Conservation (phyloP, 2,888 invertebrate species). For the Perizoma flavofasciatum region DNA sequence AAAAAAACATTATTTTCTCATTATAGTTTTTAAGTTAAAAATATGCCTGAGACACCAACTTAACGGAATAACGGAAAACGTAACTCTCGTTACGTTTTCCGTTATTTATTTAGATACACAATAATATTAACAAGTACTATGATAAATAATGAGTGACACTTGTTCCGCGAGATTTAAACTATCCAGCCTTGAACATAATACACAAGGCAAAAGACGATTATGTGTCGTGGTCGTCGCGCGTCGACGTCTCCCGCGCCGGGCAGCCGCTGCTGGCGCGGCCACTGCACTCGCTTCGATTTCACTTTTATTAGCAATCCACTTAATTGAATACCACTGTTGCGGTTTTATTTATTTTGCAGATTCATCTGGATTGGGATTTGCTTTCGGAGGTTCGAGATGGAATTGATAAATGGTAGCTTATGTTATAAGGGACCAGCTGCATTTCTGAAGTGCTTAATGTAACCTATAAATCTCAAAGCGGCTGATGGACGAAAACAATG, state of each 20-base stretch:
- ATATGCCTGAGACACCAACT: no score
- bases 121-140: no score
- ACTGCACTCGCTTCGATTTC: slow-evolving; percentile 83
- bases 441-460: no score
- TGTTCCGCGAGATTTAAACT: no score
- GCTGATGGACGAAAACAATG: no score
- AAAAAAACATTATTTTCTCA: no score
- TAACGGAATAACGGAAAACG: no score
- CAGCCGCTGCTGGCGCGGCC: slow-evolving; percentile 58
- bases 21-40: no score
- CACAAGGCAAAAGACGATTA: slow-evolving; percentile 26
- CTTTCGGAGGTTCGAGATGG: slow-evolving; percentile 43
- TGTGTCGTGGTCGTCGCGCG: slow-evolving; percentile 28
- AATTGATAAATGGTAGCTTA: slow-evolving; percentile 9
- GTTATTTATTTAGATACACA: no score
- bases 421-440: background rate
- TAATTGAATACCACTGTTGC: slow-evolving; percentile 82
- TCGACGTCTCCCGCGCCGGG: slow-evolving; percentile 14
- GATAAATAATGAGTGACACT: no score
- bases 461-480: no score
- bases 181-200: slow-evolving; percentile 17
- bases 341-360: slow-evolving; percentile 79
- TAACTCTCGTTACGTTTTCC: no score
- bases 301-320: slow-evolving; percentile 83
- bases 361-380: slow-evolving; percentile 69